Percentiles rank a stretch among this genome's conserved stretches.
Conservation (phyloP, 2,797 vertebrate species). For the Sciurus vulgaris region DNA sequence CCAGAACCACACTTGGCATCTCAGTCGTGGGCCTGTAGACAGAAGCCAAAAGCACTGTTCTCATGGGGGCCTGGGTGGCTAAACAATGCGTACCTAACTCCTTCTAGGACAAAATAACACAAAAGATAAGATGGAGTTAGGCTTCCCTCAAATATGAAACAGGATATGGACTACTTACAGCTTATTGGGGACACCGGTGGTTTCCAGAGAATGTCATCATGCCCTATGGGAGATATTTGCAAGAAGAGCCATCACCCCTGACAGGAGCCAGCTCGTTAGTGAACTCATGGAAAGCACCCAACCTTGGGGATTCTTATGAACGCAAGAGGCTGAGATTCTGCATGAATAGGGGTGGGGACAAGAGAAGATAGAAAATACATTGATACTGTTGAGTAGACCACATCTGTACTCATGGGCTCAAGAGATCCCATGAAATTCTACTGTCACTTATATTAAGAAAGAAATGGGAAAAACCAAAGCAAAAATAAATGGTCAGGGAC, state of each 20-base stretch:
- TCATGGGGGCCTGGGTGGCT: neutral
- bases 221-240: neutral
- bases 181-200: neutral
- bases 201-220: neutral
- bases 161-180: neutral
- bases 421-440: constrained; percentile 4
- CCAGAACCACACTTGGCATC: neutral
- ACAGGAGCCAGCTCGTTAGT: neutral
- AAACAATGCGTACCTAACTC: neutral
- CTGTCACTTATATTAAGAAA: neutral
- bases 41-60: neutral
- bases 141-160: neutral
- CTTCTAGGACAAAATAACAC: constrained; percentile 23
- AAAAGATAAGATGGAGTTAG: neutral
- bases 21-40: neutral
- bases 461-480: neutral
- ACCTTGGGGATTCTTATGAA: too few relatives aligned
- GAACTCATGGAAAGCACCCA: neutral
- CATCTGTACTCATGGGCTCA: neutral
- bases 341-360: neutral
- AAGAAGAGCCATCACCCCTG: neutral
- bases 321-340: neutral
- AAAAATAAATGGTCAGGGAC: neutral
- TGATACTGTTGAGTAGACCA: neutral
- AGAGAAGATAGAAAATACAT: neutral